Evolutionary conservation across 2,888 invertebrate genomes (phyloP).

Genomic region (Lepidocyrtoides sp.): DNA sequence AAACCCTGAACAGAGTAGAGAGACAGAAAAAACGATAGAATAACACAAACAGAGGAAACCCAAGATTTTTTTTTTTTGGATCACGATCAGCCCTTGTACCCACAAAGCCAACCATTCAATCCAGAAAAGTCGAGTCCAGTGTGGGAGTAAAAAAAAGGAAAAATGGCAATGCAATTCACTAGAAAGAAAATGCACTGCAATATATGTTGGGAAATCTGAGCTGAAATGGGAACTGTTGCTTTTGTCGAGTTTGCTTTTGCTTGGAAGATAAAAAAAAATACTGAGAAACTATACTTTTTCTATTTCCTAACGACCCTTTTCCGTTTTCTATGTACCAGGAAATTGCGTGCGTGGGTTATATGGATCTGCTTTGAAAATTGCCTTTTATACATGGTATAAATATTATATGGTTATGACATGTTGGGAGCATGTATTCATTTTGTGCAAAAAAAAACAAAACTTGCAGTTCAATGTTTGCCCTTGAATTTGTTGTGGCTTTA

Average conservation of each 20-base stretch:
- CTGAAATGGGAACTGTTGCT: slow-evolving; percentile 15
- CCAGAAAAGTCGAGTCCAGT: background rate
- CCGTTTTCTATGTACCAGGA: no score
- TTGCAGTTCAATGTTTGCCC: no score
- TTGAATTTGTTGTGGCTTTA: no score
- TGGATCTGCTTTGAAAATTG: no score
- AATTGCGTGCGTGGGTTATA: background rate
- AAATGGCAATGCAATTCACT: slow-evolving; percentile 7
- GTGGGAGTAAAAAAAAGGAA: background rate
- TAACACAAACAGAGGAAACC: slow-evolving; percentile 7
- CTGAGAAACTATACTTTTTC: background rate
- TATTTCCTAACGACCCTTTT: background rate
- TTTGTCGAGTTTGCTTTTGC: background rate
- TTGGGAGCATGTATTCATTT: background rate
- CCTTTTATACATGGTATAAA: background rate
- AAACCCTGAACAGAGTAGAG: background rate
- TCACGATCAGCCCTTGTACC: slow-evolving; percentile 18
- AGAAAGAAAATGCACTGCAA: background rate
- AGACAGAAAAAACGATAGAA: background rate
- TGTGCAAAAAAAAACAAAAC: background rate
- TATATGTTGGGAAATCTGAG: background rate
- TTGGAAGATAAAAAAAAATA: no score
- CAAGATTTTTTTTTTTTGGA: background rate
- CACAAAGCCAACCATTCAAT: slow-evolving; percentile 21
- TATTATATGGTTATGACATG: background rate